Evolutionary conservation across 2,113 vertebrate genomes (phyloP), one percentile per base, ranked within the genome.

Genomic region (Urocolius indicus): DNA sequence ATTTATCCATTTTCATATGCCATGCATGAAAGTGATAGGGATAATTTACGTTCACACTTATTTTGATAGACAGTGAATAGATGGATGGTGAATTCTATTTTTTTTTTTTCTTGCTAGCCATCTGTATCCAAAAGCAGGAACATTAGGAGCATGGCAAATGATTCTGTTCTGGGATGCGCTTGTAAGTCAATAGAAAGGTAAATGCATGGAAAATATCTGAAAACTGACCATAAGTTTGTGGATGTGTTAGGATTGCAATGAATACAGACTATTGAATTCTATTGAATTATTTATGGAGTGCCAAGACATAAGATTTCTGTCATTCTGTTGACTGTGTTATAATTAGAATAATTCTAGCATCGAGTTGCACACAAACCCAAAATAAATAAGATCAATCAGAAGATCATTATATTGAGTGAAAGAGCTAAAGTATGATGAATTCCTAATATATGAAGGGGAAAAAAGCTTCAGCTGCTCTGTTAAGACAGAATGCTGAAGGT

Each of bases 351-450:
- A 74, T 57, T 91, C 74, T 94, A 82, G 41, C 87, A 93, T 83
- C 85, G 62, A 92, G 23, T 71, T 92, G 72, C 90, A 77, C 34
- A 26, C 51, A 90, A 86, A 90, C 95, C 78, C 80, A 90, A 95
- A 95, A 95, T 94, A 96, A 94, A 57, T 85, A 83, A 80, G 79
- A 97, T 95, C 86, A 92, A 75, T 96, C 91, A 45, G 86, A 87
- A 90, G 75, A 94, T 93, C 92, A 90, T 72, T 52, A 34, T 88
- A 83, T 69, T 83, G 78, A 92, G 88, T 90, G 72, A 83, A 95
- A 90, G 34, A 90, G 34, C 48, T 81, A 10, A 92, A 90, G 68
- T 71, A 81, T 71, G 62, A 86, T 62, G 61, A 91, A 67, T 74
- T 83, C 36, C 43, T 91, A 85, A 91, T 83, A 49, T 8, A 82